Conservation (phyloP, 2,797 vertebrate species). For the Acropternis orthonyx region DNA sequence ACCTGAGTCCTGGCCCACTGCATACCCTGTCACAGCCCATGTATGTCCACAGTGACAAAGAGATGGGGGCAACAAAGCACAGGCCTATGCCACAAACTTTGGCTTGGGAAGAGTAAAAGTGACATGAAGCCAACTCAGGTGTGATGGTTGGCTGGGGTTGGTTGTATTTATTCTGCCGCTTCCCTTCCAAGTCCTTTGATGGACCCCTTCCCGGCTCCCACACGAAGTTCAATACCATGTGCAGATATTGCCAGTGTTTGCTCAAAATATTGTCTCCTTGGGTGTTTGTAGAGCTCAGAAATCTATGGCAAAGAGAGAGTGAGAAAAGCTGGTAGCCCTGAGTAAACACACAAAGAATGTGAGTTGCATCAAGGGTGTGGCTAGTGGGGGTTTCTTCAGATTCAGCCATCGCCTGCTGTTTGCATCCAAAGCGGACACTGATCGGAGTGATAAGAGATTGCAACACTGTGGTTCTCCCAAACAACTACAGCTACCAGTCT, state of each 20-base stretch:
- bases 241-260: not conserved
- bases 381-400: not conserved
- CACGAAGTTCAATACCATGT: not conserved
- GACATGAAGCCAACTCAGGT: not conserved
- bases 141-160: not conserved
- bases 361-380: conserved; percentile 2
- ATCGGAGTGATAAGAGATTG: not conserved
- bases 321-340: not conserved
- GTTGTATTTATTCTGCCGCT: not conserved
- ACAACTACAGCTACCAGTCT: not conserved
- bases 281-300: not conserved
- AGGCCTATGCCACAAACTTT: not conserved
- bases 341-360: not conserved
- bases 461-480: not conserved
- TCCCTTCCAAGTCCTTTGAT: not conserved
- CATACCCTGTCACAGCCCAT: not conserved
- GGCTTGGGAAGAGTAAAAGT: not conserved
- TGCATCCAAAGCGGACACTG: not conserved
- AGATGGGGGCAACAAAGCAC: not conserved
- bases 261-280: not conserved
- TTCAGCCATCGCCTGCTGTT: not conserved
- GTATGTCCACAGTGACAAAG: not conserved
- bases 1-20: not conserved
- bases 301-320: not conserved
- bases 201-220: not conserved